Evolutionary conservation across 2,797 vertebrate genomes (phyloP).

Genomic region (Betta splendens): DNA sequence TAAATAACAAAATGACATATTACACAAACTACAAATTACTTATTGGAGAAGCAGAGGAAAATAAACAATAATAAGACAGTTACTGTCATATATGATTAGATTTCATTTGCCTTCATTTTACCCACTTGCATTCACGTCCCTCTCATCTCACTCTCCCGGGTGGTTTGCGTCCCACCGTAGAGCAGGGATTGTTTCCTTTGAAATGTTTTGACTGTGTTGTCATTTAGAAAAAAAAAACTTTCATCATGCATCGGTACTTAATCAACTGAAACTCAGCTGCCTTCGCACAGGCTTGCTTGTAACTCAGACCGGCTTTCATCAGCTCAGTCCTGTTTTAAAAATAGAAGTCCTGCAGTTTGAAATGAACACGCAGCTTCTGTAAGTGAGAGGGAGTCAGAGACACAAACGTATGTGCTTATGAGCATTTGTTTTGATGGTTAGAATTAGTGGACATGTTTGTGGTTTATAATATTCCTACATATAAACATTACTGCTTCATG

Average conservation of each 20-base stretch:
- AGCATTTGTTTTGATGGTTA: conserved; percentile 20
- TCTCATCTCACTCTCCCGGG: conserved; percentile 71
- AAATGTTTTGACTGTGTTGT: conserved; percentile 74
- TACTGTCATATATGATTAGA: conserved; percentile 65
- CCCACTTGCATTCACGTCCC: conserved; percentile 46
- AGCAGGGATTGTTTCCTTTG: conserved; percentile 67
- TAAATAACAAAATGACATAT: conserved; percentile 62
- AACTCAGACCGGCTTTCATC: conserved; percentile 73
- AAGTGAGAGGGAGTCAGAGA: conserved; percentile 8
- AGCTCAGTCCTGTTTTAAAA: conserved; percentile 66
- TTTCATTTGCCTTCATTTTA: conserved; percentile 51
- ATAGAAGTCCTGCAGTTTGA: conserved; percentile 66
- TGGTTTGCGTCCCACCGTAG: conserved; percentile 67
- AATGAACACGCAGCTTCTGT: conserved; percentile 53
- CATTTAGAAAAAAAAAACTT: conserved; percentile 75
- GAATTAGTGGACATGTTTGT: conserved; percentile 32
- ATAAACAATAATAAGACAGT: conserved; percentile 62
- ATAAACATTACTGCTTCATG: conserved; percentile 33
- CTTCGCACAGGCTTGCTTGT: conserved; percentile 60
- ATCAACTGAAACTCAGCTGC: conserved; percentile 76
- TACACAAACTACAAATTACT: conserved; percentile 65
- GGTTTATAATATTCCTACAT: conserved; percentile 25
- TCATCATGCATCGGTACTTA: conserved; percentile 71
- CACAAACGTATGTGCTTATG: conserved; percentile 6
- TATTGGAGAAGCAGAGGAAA: conserved; percentile 47